Base-by-base conservation (phyloP, 2,888 invertebrate species). In the Sminthurides aquaticus region DNA sequence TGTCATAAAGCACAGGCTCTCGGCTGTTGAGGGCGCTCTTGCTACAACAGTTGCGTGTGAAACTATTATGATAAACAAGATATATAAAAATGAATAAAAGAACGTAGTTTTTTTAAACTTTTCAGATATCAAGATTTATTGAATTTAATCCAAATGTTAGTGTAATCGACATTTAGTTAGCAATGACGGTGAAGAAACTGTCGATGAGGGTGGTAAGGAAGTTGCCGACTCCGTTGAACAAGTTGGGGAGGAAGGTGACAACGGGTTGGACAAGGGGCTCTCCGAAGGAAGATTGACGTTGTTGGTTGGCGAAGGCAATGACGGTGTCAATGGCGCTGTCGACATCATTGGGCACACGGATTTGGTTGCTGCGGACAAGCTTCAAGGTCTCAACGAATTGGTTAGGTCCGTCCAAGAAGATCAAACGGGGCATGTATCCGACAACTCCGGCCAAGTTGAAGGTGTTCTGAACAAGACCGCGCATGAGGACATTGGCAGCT, bases 401-500 rank as follows among this genome's bases (percentile, higher is more conserved):
- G 24, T 69, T 73, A 25, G 74, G 73, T 65, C 73, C 74, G 58
- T 74, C 74, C 59, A 74, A 59, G 63, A 74, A 73, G 65, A 74
- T 71, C 28, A 74, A 67, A 20, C 71, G 29, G 54, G 74, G 74
- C 72, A 74, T 72, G 69, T 74, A 74, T 2, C 69, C 69, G n/a
- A 73, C 71, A n/a, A 74, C 73, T 34, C 71, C 70, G 25, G 62
- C 68, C 15, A 74, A 62, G 22, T 62, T 63, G 68, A 74, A 73
- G 3, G 70, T 67, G 64, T 74, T 67, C 11, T 65, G 65, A 18
- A 73, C 64, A 18, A 74, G 59, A 29, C 74, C 72, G 56, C 73
- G 70, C 62, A 73, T 70, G 68, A 74, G 64, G 34, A 65, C 59
- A 25, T 70, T 69, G n/a, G 73, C 73, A 26, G 74, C 71, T 15